Evolutionary conservation across 1,140 invertebrate genomes (phyloP).

Genomic region (Diachasmimorpha longicaudata): DNA sequence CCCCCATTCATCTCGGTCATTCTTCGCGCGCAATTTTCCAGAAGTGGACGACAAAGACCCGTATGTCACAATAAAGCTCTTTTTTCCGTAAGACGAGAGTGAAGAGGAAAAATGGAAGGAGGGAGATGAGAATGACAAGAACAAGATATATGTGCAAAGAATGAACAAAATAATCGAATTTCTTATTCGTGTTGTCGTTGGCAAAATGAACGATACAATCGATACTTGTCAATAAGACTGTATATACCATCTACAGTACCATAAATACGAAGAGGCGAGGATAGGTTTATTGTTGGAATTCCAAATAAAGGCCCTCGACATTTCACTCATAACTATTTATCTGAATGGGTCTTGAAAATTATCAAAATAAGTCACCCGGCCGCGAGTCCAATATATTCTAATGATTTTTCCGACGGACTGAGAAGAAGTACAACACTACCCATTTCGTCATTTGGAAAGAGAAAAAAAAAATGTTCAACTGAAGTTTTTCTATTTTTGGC

Average conservation of each 20-base stretch:
- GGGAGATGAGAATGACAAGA: slow-evolving; percentile 21
- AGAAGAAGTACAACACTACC: neutral
- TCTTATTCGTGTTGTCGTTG: slow-evolving; percentile 23
- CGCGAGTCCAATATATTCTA: too few relatives aligned
- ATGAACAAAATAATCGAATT: slow-evolving; percentile 41
- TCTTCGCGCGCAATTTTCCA: slow-evolving; percentile 54
- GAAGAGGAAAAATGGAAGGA: slow-evolving; percentile 21
- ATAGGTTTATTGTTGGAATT: slow-evolving; percentile 12
- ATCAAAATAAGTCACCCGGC: too few relatives aligned
- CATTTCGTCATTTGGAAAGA: neutral
- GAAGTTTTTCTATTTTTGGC: neutral
- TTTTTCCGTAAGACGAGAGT: neutral
- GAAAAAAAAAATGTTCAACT: neutral
- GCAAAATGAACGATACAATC: slow-evolving; percentile 53
- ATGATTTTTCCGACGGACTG: too few relatives aligned
- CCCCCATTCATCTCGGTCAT: slow-evolving; percentile 33
- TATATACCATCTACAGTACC: slow-evolving; percentile 5
- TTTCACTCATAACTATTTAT: neutral
- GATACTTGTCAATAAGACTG: slow-evolving; percentile 38
- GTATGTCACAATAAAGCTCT: slow-evolving; percentile 51
- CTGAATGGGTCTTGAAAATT: too few relatives aligned
- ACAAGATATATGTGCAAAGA: slow-evolving; percentile 12
- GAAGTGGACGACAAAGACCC: slow-evolving; percentile 52
- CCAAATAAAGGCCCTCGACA: neutral
- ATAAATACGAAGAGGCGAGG: slow-evolving; percentile 25